These are phyloP conservation scores for Myotis davidii DNA, from an alignment of 2,113 vertebrate species.

Conservation along the genomic window DNA sequence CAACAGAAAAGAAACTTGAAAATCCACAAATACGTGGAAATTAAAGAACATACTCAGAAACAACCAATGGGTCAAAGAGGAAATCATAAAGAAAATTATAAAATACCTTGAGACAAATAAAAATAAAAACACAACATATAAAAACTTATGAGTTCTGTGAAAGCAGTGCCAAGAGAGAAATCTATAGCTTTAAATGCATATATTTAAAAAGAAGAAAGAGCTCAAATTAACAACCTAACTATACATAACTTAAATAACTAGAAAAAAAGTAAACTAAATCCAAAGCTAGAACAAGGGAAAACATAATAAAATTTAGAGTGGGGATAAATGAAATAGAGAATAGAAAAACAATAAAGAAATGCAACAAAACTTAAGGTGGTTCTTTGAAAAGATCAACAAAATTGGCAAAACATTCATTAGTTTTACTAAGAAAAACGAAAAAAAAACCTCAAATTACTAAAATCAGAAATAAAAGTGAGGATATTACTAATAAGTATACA, in stretches of 20 bases:
- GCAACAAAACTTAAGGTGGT: not conserved
- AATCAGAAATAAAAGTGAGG: not conserved
- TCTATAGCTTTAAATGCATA: not conserved
- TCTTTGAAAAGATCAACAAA: not conserved
- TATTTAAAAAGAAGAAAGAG: not conserved
- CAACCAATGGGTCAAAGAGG: not conserved
- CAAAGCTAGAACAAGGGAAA: not conserved
- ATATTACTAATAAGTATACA: not conserved
- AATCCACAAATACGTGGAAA: not conserved
- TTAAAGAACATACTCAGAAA: not conserved
- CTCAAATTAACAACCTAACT: not conserved
- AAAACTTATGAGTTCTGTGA: not conserved
- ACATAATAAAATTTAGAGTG: not conserved
- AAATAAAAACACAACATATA: not conserved
- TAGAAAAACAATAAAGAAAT: not conserved
- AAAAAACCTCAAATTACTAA: not conserved
- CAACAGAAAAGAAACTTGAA: not conserved
- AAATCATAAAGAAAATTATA: not conserved
- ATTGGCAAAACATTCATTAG: not conserved
- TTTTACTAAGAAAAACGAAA: not conserved
- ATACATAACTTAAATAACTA: not conserved
- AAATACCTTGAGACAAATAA: not conserved
- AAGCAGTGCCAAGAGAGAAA: not conserved
- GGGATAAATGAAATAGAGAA: not conserved
- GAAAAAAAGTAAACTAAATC: not conserved